Percentiles rank a stretch among this genome's conserved stretches.
These are phyloP conservation scores for Ursus arctos DNA, from an alignment of 2,113 vertebrate genomes.

Conservation along the genomic window DNA sequence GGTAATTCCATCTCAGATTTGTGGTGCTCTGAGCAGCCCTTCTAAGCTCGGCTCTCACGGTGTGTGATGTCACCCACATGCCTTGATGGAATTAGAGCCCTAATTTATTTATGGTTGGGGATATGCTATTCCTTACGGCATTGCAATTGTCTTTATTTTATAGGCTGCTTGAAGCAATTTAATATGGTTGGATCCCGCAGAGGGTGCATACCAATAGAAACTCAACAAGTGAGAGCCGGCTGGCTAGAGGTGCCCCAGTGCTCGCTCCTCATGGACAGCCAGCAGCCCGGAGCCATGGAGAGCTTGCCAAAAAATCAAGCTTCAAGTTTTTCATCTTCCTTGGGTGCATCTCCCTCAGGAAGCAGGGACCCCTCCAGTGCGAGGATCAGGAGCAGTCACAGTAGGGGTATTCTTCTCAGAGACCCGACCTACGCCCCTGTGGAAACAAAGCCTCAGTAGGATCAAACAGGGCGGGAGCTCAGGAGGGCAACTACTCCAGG, in stretches of 20 bases:
- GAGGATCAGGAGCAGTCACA: neutral
- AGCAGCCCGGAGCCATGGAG: neutral
- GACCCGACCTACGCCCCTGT: neutral
- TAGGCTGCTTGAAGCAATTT: slow-evolving; percentile 76
- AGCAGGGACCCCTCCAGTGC: neutral
- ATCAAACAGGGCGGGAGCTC: neutral
- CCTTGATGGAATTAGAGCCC: slow-evolving; percentile 77
- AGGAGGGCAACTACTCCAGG: neutral
- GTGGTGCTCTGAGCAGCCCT: slow-evolving; percentile 20
- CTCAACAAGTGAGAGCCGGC: slow-evolving; percentile 47
- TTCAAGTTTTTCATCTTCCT: neutral
- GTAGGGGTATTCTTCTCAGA: neutral
- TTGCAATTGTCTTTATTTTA: slow-evolving; percentile 68
- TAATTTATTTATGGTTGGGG: slow-evolving; percentile 75
- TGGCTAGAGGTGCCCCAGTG: neutral
- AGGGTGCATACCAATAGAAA: slow-evolving; percentile 32
- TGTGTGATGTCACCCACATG: slow-evolving; percentile 69
- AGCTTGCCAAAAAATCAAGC: neutral
- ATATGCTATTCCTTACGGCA: slow-evolving; percentile 62
- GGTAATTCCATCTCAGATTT: slow-evolving; percentile 74
- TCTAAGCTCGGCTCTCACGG: neutral
- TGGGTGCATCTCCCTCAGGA: neutral
- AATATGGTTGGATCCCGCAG: slow-evolving; percentile 36
- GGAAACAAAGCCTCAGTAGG: neutral
- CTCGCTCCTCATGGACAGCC: neutral